Evolutionary conservation across 2,888 invertebrate species (phyloP).

Genomic region (Parnassius apollo): DNA sequence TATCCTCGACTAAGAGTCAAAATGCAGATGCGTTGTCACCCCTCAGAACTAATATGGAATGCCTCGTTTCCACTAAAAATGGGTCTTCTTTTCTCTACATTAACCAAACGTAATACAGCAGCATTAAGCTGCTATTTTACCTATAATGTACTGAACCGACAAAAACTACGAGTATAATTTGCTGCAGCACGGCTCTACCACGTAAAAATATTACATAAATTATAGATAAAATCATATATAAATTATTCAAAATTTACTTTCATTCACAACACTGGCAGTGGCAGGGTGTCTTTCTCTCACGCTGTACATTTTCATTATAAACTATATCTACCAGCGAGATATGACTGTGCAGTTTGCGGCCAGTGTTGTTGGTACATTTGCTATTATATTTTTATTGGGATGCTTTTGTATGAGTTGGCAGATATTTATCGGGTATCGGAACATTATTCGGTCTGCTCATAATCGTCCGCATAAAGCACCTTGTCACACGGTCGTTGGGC

Average conservation of each 20-base stretch:
- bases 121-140: too few species aligned
- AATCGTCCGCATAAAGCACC: constrained; percentile 80
- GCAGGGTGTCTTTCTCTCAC: constrained; percentile 45
- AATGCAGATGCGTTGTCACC: too few species aligned
- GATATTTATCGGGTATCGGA: constrained; percentile 80
- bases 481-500: constrained; percentile 81
- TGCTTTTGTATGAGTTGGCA: constrained; percentile 81
- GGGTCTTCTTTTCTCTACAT: too few species aligned
- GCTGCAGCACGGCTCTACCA: too few species aligned
- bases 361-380: constrained; percentile 76
- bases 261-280: constrained; percentile 36
- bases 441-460: constrained; percentile 79
- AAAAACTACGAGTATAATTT: too few species aligned
- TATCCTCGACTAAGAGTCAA: too few species aligned
- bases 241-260: constrained; percentile 9
- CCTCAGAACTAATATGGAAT: too few species aligned
- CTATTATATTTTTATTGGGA: constrained; percentile 81
- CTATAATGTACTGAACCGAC: too few species aligned
- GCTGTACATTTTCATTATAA: constrained; percentile 63
- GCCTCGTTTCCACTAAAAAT: too few species aligned
- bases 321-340: constrained; percentile 71
- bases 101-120: too few species aligned
- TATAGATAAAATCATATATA: background rate
- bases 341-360: constrained; percentile 77
- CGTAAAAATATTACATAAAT: background rate